Base-by-base conservation (phyloP, 92 coral and sea anemone species). In the Paragorgia papillata region DNA sequence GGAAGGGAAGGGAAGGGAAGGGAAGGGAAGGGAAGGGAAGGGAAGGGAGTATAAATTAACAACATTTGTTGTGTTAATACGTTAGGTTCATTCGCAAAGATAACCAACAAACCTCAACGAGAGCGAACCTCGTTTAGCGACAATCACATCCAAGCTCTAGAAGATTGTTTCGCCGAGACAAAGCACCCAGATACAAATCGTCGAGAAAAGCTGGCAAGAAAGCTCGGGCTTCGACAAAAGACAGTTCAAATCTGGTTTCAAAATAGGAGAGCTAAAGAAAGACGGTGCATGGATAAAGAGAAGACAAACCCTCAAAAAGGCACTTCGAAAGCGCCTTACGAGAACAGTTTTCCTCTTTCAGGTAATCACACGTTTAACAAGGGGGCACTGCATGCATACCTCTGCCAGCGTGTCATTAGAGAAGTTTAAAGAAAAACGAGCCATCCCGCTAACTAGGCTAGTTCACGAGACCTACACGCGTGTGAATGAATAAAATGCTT, bases 211-310 rank as follows among this genome's bases (percentile, higher is more conserved):
- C 62, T 71, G 19, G 62, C 78, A 20, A 55, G 14, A 33, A 15
- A 71, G 12, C 78, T 71, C 37, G 63, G 78, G 0, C 64, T 71
- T n/a, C 78, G 64, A 14, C 50, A 7, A 8, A 71, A 71, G 21
- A 71, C 78, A 37, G 24, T 71, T 20, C 78, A 71, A 71, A 55
- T 71, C 25, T 71, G 78, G 78, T 71, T 71, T 27, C 78, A 71
- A 33, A 71, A 71, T 58, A 30, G 78, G 32, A 56, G 62, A 56
- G 62, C 62, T 2, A 56, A 56, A 15, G 62, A 56, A 56, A 6
- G 33, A 56, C 62, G 62, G 53, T n/a, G n/a, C n/a, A 46, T 9
- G 3, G 30, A 22, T 13, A 56, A 22, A 56, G 33, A 56, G 17
- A 28, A 56, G 10, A 28, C 33, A 3, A 14, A 22, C 22, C 22